A percentile compares a stretch with the other conserved stretches of the same genome.
Evolutionary conservation across 2,888 invertebrate genomes (phyloP).

Genomic region (Troides oblongomaculatus): DNA sequence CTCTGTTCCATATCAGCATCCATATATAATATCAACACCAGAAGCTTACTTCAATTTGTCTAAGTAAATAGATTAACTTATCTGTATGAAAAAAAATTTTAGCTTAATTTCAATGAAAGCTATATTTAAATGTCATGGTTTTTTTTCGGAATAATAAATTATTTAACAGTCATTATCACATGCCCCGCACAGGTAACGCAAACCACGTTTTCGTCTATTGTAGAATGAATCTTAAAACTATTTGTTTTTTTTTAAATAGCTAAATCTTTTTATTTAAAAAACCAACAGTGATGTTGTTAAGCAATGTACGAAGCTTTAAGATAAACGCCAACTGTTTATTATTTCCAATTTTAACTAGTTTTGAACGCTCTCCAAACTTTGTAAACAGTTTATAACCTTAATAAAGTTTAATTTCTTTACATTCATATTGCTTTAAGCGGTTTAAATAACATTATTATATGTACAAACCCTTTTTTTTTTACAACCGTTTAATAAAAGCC

Average conservation of each 20-base stretch:
- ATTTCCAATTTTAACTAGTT: background rate
- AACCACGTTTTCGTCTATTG: background rate
- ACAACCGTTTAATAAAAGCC: no score
- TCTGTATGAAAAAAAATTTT: background rate
- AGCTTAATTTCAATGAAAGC: background rate
- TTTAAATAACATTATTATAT: no score
- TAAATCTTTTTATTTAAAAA: background rate
- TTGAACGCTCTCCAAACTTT: background rate
- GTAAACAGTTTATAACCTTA: background rate
- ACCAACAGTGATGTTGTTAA: background rate
- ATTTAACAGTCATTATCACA: background rate
- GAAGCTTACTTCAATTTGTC: background rate
- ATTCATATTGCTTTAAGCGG: no score
- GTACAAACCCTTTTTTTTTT: no score
- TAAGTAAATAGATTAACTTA: background rate
- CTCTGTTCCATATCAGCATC: background rate
- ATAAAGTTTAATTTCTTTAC: background rate
- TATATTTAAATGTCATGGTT: background rate
- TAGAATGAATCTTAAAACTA: background rate
- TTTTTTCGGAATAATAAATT: background rate
- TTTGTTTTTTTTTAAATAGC: background rate
- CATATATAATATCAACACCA: background rate
- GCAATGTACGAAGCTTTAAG: background rate
- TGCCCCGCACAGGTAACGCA: background rate
- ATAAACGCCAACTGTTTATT: background rate